Evolutionary conservation across 1,140 invertebrate species (phyloP), one percentile per base, ranked within the genome.

Genomic region (Lordiphosa clarofinis): DNA sequence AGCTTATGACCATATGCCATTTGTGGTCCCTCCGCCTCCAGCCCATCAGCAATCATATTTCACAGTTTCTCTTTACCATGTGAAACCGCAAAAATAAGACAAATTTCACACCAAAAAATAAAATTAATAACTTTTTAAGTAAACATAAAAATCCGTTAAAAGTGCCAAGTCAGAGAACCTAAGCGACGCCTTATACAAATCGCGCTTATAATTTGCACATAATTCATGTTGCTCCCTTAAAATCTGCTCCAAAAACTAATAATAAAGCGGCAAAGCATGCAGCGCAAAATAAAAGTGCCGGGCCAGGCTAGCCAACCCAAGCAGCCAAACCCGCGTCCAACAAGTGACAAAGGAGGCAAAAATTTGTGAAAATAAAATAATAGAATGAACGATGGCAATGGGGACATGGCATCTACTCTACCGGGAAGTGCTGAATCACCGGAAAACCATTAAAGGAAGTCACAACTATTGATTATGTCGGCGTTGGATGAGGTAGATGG

Each of bases 391-490:
- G 24, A 38, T 52, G 43, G 12, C 42, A 44, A 62, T 15, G 44
- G 42, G 38, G 21, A 24, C 21, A 24, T 24, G 21, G 21, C 21
- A 24, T 24, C 21, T 24, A 24, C 21, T 24, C 0, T 24, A 24
- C 21, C 21, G 55, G 73, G 11, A 39, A 9, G 31, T 24, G 21
- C 21, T 78, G 73, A 74, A 78, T 78, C 71, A 78, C 73, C 73
- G 73, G 73, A 74, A 78, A 74, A 70, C 73, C 73, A 74, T 78
- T 78, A 78, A 78, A 69, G 73, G 67, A 73, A 78, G 71, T 74
- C 73, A 78, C 67, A 78, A 78, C 73, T 78, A 78, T 74, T 78
- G 73, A 78, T 78, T 78, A 78, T 74, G 73, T 63, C 56, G 67
- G 55, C 38, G 38, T n/a, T n/a, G n/a, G n/a, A n/a, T n/a, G n/a